Conservation (phyloP, 2,888 invertebrate genomes). For the Quadroppia sp. region DNA sequence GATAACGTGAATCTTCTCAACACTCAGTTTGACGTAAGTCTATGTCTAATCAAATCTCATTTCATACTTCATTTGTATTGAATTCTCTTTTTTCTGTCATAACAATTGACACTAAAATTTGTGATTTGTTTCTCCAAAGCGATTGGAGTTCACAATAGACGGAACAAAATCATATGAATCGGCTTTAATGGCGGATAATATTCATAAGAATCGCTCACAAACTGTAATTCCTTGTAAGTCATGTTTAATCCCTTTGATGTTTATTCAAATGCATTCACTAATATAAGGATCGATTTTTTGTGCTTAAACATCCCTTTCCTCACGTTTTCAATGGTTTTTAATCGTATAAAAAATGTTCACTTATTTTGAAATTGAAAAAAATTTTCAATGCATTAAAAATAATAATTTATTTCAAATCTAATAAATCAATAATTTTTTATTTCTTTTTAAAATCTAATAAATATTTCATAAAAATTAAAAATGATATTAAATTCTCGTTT, state of each 20-base stretch:
- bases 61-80: background rate
- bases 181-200: conserved; percentile 75
- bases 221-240: conserved; percentile 66
- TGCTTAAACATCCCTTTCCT: background rate
- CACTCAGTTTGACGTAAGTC: conserved; percentile 75
- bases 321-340: too few species aligned
- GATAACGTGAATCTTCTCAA: conserved; percentile 61
- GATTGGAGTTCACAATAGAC: conserved; percentile 65
- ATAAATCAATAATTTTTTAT: too few species aligned
- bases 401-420: too few species aligned
- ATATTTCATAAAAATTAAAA: too few species aligned
- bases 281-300: background rate
- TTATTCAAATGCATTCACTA: background rate
- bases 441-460: too few species aligned
- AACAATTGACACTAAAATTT: background rate
- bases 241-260: background rate
- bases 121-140: conserved; percentile 57
- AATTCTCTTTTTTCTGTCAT: background rate
- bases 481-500: too few species aligned
- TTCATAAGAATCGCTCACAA: conserved; percentile 72
- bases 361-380: too few species aligned
- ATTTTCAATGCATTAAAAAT: too few species aligned
- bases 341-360: too few species aligned
- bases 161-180: conserved; percentile 72
- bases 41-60: too few species aligned